Evolutionary conservation across 1,140 invertebrate species (phyloP).

Genomic region (Pissodes strobi): DNA sequence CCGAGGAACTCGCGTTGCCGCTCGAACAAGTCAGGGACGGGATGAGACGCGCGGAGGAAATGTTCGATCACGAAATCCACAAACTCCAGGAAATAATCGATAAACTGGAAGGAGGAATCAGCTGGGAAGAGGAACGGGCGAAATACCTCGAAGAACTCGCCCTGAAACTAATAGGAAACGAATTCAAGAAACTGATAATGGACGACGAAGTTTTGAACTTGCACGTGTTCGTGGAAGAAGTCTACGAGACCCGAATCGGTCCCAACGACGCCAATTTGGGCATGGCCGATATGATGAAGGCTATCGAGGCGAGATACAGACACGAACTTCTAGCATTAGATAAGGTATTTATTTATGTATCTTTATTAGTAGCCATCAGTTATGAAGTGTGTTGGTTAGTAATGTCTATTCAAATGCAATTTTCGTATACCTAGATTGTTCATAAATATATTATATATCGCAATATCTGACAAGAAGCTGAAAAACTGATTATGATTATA

Average conservation of each 20-base stretch:
- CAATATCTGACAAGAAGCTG: too few species aligned
- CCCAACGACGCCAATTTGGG: slow-evolving; percentile 61
- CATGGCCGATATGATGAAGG: slow-evolving; percentile 63
- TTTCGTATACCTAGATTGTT: too few species aligned
- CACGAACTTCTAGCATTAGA: slow-evolving; percentile 38
- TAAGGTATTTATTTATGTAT: slow-evolving; percentile 37
- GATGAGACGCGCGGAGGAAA: slow-evolving; percentile 53
- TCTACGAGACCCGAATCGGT: slow-evolving; percentile 66
- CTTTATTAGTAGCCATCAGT: slow-evolving; percentile 49
- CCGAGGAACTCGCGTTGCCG: slow-evolving; percentile 64
- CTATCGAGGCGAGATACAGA: slow-evolving; percentile 66
- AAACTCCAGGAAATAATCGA: slow-evolving; percentile 55
- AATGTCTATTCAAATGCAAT: too few species aligned
- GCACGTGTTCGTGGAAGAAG: slow-evolving; percentile 66
- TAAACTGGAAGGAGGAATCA: slow-evolving; percentile 57
- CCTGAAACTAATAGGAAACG: slow-evolving; percentile 55
- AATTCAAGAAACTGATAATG: slow-evolving; percentile 59
- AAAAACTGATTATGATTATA: too few species aligned
- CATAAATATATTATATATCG: too few species aligned
- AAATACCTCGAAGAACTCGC: slow-evolving; percentile 56
- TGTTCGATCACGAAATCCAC: slow-evolving; percentile 55
- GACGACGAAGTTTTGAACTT: slow-evolving; percentile 63
- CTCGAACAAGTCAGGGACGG: slow-evolving; percentile 60
- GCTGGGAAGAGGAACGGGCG: slow-evolving; percentile 55
- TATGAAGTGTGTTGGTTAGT: too few species aligned